A percentile compares a stretch with the other conserved stretches of the same genome.
Evolutionary conservation across 2,113 vertebrate genomes (phyloP).

Genomic region (Myotis brandtii): DNA sequence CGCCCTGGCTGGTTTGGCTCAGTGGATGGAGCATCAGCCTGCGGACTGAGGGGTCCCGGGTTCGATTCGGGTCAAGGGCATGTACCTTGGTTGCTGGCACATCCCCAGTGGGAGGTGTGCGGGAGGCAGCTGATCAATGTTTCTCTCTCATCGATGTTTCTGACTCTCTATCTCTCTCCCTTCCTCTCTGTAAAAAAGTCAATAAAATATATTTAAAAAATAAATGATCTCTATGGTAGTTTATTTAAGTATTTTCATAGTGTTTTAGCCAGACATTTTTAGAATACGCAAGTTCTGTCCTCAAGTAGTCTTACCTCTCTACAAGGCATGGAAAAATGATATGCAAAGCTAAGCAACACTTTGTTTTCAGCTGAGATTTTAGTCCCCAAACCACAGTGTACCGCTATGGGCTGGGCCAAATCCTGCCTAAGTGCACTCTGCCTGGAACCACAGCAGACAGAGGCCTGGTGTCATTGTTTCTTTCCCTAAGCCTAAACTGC

Average conservation of each 20-base stretch:
- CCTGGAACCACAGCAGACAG: constrained; percentile 12
- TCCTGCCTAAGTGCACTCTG: neutral
- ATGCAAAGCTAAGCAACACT: neutral
- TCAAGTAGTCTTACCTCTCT: neutral
- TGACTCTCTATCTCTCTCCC: too few relatives aligned
- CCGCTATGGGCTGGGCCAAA: neutral
- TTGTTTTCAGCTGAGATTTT: neutral
- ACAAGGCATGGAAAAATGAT: neutral
- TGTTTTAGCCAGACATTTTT: neutral
- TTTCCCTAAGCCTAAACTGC: neutral
- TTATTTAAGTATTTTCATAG: neutral
- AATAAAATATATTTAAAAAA: too few relatives aligned
- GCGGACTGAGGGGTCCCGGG: too few relatives aligned
- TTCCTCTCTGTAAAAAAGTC: too few relatives aligned
- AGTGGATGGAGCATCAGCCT: too few relatives aligned
- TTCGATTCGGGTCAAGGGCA: too few relatives aligned
- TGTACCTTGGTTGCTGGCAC: too few relatives aligned
- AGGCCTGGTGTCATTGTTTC: neutral
- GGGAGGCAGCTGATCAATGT: too few relatives aligned
- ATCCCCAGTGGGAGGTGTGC: too few relatives aligned
- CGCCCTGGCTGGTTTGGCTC: too few relatives aligned
- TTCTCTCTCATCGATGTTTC: too few relatives aligned
- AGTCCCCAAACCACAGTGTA: neutral
- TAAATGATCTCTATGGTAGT: neutral
- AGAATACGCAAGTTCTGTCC: neutral